phyloP scores from a whole-genome alignment of 2,888 invertebrate genomes.

The Yponomeuta sedellus region DNA sequence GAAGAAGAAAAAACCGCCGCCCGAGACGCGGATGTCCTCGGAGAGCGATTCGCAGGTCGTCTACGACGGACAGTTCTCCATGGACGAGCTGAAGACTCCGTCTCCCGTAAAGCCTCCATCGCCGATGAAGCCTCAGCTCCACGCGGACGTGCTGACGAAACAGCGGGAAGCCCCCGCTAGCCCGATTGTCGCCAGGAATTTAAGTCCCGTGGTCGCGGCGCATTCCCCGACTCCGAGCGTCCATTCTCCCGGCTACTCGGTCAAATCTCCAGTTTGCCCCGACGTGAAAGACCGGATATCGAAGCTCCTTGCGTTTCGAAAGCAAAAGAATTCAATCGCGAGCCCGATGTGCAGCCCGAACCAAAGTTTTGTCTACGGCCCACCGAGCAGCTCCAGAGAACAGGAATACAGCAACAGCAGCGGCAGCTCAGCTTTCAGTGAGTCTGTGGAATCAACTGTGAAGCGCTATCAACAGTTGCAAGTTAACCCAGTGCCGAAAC shows the following conservation, averaged over 20 bases:
- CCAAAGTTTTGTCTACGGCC: neutral
- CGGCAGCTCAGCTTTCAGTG: neutral
- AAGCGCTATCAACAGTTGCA: neutral
- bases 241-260: neutral
- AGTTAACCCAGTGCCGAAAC: neutral
- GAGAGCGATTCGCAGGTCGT: conserved; percentile 40
- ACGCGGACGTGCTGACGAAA: neutral
- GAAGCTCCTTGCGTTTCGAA: conserved; percentile 48
- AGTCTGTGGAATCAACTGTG: neutral
- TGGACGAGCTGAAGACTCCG: conserved; percentile 44
- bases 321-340: conserved; percentile 28
- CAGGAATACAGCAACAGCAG: neutral
- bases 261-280: conserved; percentile 23
- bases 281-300: conserved; percentile 45
- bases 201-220: too few species aligned
- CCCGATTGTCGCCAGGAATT: neutral
- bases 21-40: conserved; percentile 29
- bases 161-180: neutral
- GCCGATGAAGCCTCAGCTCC: neutral
- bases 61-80: conserved; percentile 50
- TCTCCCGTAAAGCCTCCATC: conserved; percentile 34
- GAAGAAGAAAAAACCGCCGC: conserved; percentile 25
- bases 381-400: neutral
- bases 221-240: too few species aligned
- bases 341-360: neutral